Conservation (phyloP, 2,113 vertebrate species). For the Talpa occidentalis region DNA sequence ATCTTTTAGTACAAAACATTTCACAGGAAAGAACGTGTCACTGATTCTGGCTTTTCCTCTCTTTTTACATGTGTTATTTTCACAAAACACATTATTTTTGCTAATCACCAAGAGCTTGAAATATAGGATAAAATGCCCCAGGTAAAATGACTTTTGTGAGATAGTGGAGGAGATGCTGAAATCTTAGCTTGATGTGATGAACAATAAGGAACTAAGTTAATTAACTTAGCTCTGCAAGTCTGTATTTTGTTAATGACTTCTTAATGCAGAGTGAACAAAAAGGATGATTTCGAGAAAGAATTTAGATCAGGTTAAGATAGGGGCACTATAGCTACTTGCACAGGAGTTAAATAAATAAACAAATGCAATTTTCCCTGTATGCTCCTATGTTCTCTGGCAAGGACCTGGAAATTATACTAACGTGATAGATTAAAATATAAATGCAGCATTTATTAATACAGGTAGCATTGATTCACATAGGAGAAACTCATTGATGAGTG, state of each 20-base stretch:
- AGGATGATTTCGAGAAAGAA: background rate
- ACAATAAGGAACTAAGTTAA: background rate
- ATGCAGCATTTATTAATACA: background rate
- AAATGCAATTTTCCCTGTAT: too few species aligned
- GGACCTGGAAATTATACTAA: too few species aligned
- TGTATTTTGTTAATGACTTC: background rate
- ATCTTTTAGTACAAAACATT: slow-evolving; percentile 6
- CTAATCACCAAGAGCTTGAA: background rate
- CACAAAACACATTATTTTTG: background rate
- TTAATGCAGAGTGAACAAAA: background rate
- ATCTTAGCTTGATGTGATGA: background rate
- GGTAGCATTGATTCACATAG: background rate
- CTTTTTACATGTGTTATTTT: background rate
- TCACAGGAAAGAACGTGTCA: background rate
- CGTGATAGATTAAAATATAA: background rate
- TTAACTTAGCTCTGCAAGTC: background rate
- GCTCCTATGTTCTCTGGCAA: background rate
- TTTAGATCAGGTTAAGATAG: background rate
- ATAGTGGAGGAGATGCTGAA: background rate
- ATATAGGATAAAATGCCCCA: background rate
- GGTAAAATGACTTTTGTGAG: background rate
- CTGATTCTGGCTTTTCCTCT: background rate
- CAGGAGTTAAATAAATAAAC: background rate
- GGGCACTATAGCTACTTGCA: background rate
- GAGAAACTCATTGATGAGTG: background rate